Base-by-base conservation (phyloP, 2,113 vertebrate species). In the Callithrix jacchus region DNA sequence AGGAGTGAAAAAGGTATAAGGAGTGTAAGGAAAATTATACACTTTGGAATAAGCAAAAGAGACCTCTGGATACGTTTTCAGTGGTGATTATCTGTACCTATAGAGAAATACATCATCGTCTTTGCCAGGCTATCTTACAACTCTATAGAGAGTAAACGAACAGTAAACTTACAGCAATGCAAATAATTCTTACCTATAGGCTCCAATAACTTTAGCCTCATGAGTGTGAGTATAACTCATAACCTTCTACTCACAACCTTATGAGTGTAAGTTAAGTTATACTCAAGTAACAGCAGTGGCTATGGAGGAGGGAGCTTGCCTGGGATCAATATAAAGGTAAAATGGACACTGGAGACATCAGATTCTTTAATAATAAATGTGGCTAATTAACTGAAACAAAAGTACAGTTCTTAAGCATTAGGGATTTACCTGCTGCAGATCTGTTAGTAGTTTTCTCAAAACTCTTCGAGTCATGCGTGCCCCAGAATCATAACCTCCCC, bases 341-440 rank as follows among this genome's bases (percentile, higher is more conserved):
- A 76, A 66, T 1, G 5, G 18, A 92, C n/a, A 21, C 47, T 32
- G 5, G 49, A 71, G 82, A 84, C 52, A 80, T 40, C n/a, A 90
- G 64, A 18, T n/a, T 87, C 16, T 83, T 93, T 87, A 40, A 42
- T 68, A 84, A 76, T 56, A 89, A 58, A 49, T 45, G 61, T 86
- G 79, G 45, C 71, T 91, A 74, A 37, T 56, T 25, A 88, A 82
- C 49, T 32, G 70, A 94, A 54, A 49, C 4, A 73, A 66, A 37
- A 27, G 64, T 52, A 71, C 47, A 89, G 40, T 13, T 68, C 56
- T 56, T 73, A 58, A 85, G 9, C 42, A 54, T 56, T 40, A 49
- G 47, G 79, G 45, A 23, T 52, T 98, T 98, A 99, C 99, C 99
- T 99, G 98, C 87, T 98, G 99, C 74, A 99, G 98, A 95, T 99